Conservation (phyloP, 1,140 invertebrate species). For the Lepidurus arcticus region DNA sequence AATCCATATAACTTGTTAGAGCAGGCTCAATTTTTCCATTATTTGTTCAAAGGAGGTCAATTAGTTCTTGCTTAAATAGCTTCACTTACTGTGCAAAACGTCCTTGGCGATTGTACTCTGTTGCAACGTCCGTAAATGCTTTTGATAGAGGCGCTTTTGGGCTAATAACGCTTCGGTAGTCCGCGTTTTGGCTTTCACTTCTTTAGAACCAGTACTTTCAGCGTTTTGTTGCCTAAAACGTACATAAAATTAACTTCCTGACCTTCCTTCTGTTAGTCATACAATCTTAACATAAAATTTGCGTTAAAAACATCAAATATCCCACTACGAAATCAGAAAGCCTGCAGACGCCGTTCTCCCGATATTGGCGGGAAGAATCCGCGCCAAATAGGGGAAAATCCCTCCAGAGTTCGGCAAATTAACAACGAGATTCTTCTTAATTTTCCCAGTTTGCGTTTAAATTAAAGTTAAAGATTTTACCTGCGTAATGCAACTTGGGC, state of each 20-base stretch:
- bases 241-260: not conserved
- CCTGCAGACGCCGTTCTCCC: not conserved
- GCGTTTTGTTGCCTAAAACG: constrained; percentile 42
- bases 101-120: constrained; percentile 44
- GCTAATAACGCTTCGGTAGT: constrained; percentile 44
- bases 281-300: no score
- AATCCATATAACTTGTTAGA: not conserved
- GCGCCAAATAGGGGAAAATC: constrained; percentile 23
- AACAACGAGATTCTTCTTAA: no score
- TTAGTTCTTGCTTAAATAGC: not conserved
- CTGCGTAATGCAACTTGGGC: constrained; percentile 60
- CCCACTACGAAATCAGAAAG: not conserved
- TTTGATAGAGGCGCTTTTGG: constrained; percentile 47
- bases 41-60: not conserved
- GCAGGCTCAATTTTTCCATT: not conserved
- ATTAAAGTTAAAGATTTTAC: constrained; percentile 35
- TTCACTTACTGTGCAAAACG: constrained; percentile 42
- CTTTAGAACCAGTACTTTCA: constrained; percentile 39
- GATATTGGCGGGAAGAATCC: not conserved
- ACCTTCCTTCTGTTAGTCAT: not conserved
- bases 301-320: no score
- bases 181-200: constrained; percentile 36
- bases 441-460: no score
- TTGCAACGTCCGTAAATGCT: constrained; percentile 46
- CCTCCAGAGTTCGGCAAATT: not conserved